Percentiles rank a stretch among this genome's conserved stretches.
These are phyloP conservation scores for Ariopsis seemanni DNA, from an alignment of 2,113 vertebrate genomes.

Conservation along the genomic window DNA sequence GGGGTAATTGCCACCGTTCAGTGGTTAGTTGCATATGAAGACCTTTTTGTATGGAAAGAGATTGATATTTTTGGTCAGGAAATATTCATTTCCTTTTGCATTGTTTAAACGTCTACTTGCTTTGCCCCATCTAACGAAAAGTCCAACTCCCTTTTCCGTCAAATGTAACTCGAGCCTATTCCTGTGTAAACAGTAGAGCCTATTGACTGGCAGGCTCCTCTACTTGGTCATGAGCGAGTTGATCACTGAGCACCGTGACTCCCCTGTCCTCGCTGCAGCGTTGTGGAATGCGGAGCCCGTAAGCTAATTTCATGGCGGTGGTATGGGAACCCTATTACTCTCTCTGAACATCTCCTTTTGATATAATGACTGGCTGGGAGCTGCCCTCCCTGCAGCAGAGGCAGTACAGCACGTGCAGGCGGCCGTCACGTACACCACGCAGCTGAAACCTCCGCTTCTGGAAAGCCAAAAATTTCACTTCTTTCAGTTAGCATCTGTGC, in stretches of 20 bases:
- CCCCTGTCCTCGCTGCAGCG: neutral
- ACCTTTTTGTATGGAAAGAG: neutral
- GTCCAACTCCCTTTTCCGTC: neutral
- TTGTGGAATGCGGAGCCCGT: neutral
- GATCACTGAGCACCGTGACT: too few species aligned
- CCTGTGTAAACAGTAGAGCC: neutral
- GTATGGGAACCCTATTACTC: constrained; percentile 1
- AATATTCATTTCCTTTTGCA: neutral
- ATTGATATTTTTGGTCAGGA: neutral
- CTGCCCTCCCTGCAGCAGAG: neutral
- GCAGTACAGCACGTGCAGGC: neutral
- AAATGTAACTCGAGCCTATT: neutral
- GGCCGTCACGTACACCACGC: constrained; percentile 15
- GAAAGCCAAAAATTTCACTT: neutral
- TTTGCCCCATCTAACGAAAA: neutral
- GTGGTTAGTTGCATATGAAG: neutral
- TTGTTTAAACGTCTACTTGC: neutral
- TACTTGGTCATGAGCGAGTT: neutral
- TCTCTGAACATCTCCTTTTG: neutral
- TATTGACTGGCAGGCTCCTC: neutral
- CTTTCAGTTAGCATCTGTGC: neutral
- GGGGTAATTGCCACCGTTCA: neutral
- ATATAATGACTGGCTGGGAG: neutral
- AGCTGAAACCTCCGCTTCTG: neutral
- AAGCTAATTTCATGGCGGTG: neutral